Percentiles rank a stretch among this genome's conserved stretches.
Conservation (phyloP, 1,140 invertebrate genomes). For the Pachyrhynchus sulphureomaculatus region DNA sequence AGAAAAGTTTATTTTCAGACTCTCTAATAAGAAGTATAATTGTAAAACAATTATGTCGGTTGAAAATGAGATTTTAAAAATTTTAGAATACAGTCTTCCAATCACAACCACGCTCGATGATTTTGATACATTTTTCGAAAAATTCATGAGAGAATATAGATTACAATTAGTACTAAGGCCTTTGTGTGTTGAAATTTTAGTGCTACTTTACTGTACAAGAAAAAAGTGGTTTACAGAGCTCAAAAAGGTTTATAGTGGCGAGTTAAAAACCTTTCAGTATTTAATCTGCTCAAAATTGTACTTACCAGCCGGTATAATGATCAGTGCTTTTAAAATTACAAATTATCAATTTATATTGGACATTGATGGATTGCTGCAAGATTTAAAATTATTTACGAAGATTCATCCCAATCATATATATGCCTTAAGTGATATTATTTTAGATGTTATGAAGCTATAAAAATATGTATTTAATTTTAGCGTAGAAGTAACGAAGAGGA, state of each 20-base stretch:
- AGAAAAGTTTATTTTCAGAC: slow-evolving; percentile 27
- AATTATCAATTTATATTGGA: slow-evolving; percentile 39
- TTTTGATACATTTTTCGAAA: slow-evolving; percentile 39
- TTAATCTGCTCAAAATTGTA: slow-evolving; percentile 41
- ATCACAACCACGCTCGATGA: slow-evolving; percentile 40
- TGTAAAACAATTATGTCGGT: slow-evolving; percentile 14
- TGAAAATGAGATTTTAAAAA: slow-evolving; percentile 40
- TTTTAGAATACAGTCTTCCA: slow-evolving; percentile 35
- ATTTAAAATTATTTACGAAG: slow-evolving; percentile 33
- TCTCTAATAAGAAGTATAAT: slow-evolving; percentile 28
- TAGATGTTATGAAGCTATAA: slow-evolving; percentile 14
- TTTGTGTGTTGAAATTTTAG: slow-evolving; percentile 40
- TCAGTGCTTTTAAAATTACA: slow-evolving; percentile 39
- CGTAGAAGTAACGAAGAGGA: too few relatives aligned
- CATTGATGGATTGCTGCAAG: slow-evolving; percentile 32
- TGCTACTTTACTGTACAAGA: slow-evolving; percentile 37
- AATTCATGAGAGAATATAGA: slow-evolving; percentile 34
- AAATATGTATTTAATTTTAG: neutral
- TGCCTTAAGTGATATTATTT: slow-evolving; percentile 30
- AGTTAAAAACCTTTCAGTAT: slow-evolving; percentile 34
- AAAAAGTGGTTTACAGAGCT: slow-evolving; percentile 38
- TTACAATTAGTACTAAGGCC: slow-evolving; percentile 33
- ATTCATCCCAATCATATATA: slow-evolving; percentile 40
- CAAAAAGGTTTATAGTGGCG: slow-evolving; percentile 36
- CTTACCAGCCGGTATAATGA: slow-evolving; percentile 40